Evolutionary conservation across 1,140 invertebrate genomes (phyloP), one percentile per base, ranked within the genome.

Genomic region (Helicoverpa armigera): DNA sequence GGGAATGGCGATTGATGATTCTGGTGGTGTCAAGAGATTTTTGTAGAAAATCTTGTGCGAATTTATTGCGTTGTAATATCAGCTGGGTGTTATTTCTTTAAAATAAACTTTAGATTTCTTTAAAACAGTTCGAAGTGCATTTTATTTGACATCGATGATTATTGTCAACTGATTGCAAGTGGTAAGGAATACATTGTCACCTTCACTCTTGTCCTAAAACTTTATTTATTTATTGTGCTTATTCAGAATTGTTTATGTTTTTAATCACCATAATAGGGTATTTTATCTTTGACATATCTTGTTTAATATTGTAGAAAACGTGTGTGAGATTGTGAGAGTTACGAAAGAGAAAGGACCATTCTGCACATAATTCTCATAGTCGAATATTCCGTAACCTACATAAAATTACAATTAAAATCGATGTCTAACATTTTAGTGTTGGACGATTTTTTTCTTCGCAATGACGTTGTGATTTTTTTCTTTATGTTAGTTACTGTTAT

Each of bases 261-360:
- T 78, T 82, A 13, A 63, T 79, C 50, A 43, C 43, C 13, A 23
- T n/a, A 48, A 61, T 79, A 48, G 54, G 31, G 4, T 61, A 31
- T 67, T 16, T 67, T 29, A 43, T 43, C 35, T 78, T 35, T 70
- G 12, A 65, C 10, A 1, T 48, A 43, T 43, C 50, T 29, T 58
- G 48, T 69, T 3, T n/a, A 50, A 29, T 31, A 51, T 3, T 61
- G 67, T 60, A 43, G 18, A 70, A 48, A 18, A 53, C 11, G 54
- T 50, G 29, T 80, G 77, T 54, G 67, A 67, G 23, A 63, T 77
- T 9, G 3, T 12, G 35, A 14, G 23, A 54, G 50, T 13, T 53
- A 67, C 77, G 85, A 87, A 89, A 89, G 87, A 90, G 89, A 90
- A 90, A 90, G 89, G 89, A 78, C 79, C 83, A 85, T 86, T 87